Base-by-base conservation (phyloP, 2,797 vertebrate genomes). In the Lacerta bilineata region DNA sequence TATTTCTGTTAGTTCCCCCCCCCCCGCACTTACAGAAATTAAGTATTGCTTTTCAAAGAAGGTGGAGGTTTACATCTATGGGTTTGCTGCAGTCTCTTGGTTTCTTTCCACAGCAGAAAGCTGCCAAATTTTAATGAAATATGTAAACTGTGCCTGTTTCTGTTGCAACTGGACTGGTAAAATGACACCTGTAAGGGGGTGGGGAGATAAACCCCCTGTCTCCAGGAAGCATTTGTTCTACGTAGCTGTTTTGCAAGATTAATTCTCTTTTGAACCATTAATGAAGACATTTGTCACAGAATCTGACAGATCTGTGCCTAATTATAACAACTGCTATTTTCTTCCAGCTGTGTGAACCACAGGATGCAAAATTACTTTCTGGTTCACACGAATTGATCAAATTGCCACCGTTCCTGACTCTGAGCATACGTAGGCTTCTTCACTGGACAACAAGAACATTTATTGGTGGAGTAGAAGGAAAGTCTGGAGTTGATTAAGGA, bases 241-340 rank as follows among this genome's bases (percentile, higher is more conserved):
- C 92, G 76, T 83, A 95, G 23, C 83, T 88, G 86, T 90, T 95
- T 94, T 94, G 88, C 84, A 88, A 86, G 90, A 93, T 92, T 90
- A 75, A 59, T 75, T 90, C 91, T 88, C 80, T 90, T 80, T 41
- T 69, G 87, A 91, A 86, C 87, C 69, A 55, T 36, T 64, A 87
- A 89, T 92, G 88, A 91, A 92, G 91, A 81, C 81, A 43, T 79
- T 89, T 89, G 80, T 89, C 88, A 91, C 87, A 29, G 55, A 79
- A 83, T 4, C 0, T 77, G 61, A 89, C 71, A 81, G 68, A 85
- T 59, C 46, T 72, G 55, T 86, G 85, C 76, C 69, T 66, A 43
- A 90, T 84, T 80, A 69, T 71, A 78, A n/a, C 88, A 89, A 76
- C 85, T 83, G 36, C 88, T 89, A 46, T 78, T 92, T 94, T 85